Base-by-base conservation (phyloP, 2,113 vertebrate species). In the Mohoua ochrocephala region DNA sequence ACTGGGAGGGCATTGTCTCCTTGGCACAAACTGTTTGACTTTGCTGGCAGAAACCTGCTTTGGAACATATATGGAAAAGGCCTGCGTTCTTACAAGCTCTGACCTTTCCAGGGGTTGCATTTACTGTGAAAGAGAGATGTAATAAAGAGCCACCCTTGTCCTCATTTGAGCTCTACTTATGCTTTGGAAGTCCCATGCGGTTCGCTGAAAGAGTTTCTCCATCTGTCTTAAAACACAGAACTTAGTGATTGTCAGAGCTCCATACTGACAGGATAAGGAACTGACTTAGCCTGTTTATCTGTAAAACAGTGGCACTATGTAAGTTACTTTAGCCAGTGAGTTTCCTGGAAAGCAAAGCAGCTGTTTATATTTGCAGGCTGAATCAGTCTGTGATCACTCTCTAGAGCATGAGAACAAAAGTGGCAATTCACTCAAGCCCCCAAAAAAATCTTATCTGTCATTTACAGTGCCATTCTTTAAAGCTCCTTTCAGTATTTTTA, bases 401-500 rank as follows among this genome's bases (percentile, higher is more conserved):
- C 76, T 37, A 84, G 44, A 92, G 17, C 44, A 33, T 33, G 50
- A 30, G 16, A 93, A 83, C 35, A 69, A 79, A 89, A 68, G 54
- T 81, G 53, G 45, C 37, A 84, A 71, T 82, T 97, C 52, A 71
- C 33, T 91, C 57, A 56, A 56, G 37, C 18, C 28, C 39, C 31
- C 33, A 23, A 54, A 74, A 57, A 75, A 26, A 1, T n/a, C 45
- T 82, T 73, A 35, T 59, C 69, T 92, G 54, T 84, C 53, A 61
- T 65, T 93, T 84, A 53, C 52, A 92, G 45, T 2, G 2, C 41
- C n/a, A 50, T 85, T 93, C 70, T 95, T 93, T 87, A 89, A 67
- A 84, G n/a, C 53, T 73, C 21, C 33, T 83, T 91, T 91, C 53
- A 65, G 21, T 80, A 39, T 90, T 95, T 91, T 76, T 23, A 54